Percentiles rank a stretch among this genome's conserved stretches.
These are phyloP conservation scores for Psettodes erumei DNA, from an alignment of 2,113 vertebrate species.

Conservation along the genomic window DNA sequence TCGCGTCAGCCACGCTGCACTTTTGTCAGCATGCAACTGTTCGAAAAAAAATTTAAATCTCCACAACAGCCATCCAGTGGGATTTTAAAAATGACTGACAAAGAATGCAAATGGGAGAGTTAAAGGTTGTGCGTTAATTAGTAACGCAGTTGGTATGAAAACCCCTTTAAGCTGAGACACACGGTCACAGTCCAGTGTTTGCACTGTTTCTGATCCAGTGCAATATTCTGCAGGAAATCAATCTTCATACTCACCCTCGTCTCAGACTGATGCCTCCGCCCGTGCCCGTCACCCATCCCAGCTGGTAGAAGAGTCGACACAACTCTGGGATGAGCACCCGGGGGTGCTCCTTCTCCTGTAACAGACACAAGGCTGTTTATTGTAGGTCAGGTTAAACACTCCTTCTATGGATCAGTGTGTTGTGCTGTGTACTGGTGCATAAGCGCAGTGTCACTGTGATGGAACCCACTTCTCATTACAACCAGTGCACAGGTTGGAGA, in stretches of 20 bases:
- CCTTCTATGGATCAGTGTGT: not conserved
- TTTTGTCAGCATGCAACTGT: not conserved
- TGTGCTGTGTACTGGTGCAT: not conserved
- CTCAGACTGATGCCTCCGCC: constrained; percentile 95
- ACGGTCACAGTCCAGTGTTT: not conserved
- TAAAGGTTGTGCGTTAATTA: not conserved
- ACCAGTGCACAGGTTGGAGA: not conserved
- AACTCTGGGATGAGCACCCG: constrained; percentile 92
- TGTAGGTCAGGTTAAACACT: not conserved
- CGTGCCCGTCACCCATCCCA: constrained; percentile 97
- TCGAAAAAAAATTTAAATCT: not conserved
- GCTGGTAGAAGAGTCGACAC: constrained; percentile 92
- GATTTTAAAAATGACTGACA: not conserved
- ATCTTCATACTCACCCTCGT: constrained; percentile 84
- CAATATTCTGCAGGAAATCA: not conserved
- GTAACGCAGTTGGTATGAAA: not conserved
- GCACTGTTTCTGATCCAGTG: not conserved
- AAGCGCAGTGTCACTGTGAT: not conserved
- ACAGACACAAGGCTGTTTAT: not conserved
- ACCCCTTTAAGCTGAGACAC: not conserved
- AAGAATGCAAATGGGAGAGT: constrained; percentile 1
- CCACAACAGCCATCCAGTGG: not conserved
- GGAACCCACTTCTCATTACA: no score
- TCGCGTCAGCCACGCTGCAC: constrained; percentile 6
- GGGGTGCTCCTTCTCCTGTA: constrained; percentile 90